Conservation (phyloP, 2,888 invertebrate genomes). For the Drosophila multiciliata region DNA sequence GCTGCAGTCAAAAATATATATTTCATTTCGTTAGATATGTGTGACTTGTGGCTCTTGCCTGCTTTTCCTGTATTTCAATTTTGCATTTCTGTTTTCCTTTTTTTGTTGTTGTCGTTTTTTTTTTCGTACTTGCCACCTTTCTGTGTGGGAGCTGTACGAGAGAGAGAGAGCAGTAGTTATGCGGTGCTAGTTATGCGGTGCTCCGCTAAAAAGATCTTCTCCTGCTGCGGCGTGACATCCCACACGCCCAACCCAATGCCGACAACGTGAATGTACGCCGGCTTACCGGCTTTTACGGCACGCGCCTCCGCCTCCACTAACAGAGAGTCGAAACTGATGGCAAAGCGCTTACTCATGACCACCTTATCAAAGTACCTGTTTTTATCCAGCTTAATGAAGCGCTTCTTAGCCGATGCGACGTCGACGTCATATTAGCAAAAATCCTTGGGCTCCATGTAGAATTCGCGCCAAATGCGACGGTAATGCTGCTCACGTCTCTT, state of each 20-base stretch:
- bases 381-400: conserved; percentile 30
- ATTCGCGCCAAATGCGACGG: conserved; percentile 75
- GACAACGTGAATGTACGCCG: conserved; percentile 88
- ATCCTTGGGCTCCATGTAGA: conserved; percentile 74
- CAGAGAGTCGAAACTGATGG: conserved; percentile 87
- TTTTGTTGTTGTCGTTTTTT: too few species aligned
- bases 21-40: too few species aligned
- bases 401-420: conserved; percentile 27
- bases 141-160: too few species aligned
- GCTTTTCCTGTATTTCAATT: too few species aligned
- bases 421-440: conserved; percentile 59
- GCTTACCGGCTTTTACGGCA: conserved; percentile 86
- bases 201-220: conserved; percentile 87
- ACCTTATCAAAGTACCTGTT: conserved; percentile 77
- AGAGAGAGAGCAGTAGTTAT: too few species aligned
- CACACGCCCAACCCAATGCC: conserved; percentile 90
- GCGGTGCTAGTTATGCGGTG: too few species aligned
- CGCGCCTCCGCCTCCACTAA: conserved; percentile 88
- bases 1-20: too few species aligned
- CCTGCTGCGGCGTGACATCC: conserved; percentile 87
- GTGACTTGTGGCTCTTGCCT: too few species aligned
- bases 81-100: too few species aligned
- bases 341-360: conserved; percentile 85
- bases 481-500: conserved; percentile 53
- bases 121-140: too few species aligned